Evolutionary conservation across 2,113 vertebrate species (phyloP).

Genomic region (Corythornis cristatus): DNA sequence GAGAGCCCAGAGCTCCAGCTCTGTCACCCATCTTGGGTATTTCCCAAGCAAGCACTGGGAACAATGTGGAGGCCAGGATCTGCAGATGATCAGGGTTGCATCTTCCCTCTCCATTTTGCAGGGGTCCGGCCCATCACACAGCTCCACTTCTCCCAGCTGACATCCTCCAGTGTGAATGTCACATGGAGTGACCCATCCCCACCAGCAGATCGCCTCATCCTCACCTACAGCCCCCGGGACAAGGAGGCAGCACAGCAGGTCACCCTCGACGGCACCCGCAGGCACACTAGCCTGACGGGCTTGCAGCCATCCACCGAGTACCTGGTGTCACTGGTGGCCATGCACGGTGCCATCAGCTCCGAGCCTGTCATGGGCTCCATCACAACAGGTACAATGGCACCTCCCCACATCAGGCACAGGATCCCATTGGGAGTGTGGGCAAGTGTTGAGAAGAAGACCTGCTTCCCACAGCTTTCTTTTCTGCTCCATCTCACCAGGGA

Average conservation of each 20-base stretch:
- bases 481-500: conserved; percentile 73
- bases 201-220: conserved; percentile 88
- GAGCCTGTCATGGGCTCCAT: conserved; percentile 89
- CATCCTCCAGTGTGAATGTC: conserved; percentile 87
- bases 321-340: conserved; percentile 87
- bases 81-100: neutral
- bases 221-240: conserved; percentile 84
- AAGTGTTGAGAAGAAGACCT: neutral
- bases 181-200: conserved; percentile 94
- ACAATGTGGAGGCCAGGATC: fast-evolving
- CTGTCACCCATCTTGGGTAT: neutral
- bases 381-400: conserved; percentile 84
- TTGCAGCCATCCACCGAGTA: conserved; percentile 90
- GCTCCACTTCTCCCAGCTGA: conserved; percentile 93
- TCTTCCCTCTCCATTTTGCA: conserved; percentile 69
- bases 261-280: conserved; percentile 86
- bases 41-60: neutral
- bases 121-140: conserved; percentile 93
- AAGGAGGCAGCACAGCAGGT: conserved; percentile 84
- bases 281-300: conserved; percentile 82
- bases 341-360: conserved; percentile 86
- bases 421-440: fast-evolving
- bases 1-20: neutral
- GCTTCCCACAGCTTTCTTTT: conserved; percentile 1
- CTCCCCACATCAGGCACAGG: fast-evolving